Evolutionary conservation across 2,888 invertebrate species (phyloP), one percentile per base, ranked within the genome.

Genomic region (Sycophila texana): DNA sequence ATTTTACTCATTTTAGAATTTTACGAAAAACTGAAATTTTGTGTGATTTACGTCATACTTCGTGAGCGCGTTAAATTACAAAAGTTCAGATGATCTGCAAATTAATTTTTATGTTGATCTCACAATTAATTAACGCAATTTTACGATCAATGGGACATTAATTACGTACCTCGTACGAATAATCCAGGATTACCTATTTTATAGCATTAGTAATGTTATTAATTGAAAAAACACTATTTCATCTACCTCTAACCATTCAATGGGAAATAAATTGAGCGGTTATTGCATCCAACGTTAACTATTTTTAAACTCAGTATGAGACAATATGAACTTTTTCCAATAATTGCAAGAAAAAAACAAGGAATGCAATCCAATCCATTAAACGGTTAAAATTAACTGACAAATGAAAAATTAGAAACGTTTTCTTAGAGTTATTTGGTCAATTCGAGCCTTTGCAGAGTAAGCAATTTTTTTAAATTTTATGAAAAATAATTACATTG

Each of bases 201-300:
- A 39, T 39, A 39, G 39, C 7, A 51, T 51, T 51, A 39, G 12
- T n/a, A n/a, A 7, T 18, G 13, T 18, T 68, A 55, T 18, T 68
- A 49, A 16, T 63, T 20, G 53, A 26, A 63, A 63, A 39, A 66
- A 55, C 47, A 47, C 2, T 20, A 30, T 47, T 74, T n/a, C 47
- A 22, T 55, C 22, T 39, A 22, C n/a, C 61, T 55, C 55, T 0
- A 18, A 7, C 7, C 30, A 53, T 26, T 70, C n/a, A 55, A 2
- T 22, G 2, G n/a, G 47, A 63, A 70, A 68, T 68, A 47, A 70
- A 63, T 68, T 68, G 55, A 61, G 39, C 60, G 47, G 39, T 22
- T 39, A 63, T 55, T 39, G 75, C 26, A n/a, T 47, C 14, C n/a
- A 20, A 53, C 5, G 26, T 67, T 22, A 49, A 49, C 66, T 67